Evolutionary conservation across 1,140 invertebrate species (phyloP), one percentile per base, ranked within the genome.

Genomic region (Drosophila lini): DNA sequence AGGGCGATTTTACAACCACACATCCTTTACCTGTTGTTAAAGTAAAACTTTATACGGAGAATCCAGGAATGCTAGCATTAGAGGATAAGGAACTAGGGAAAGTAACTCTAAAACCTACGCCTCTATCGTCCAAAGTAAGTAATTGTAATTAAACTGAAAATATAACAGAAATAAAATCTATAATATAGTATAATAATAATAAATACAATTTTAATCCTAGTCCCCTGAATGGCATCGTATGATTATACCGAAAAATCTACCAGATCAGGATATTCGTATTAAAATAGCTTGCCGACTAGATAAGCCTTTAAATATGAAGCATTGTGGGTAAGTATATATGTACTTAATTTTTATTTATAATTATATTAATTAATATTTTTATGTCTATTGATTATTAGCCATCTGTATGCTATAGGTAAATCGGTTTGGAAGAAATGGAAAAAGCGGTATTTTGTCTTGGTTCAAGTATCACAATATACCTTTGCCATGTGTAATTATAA

Each of bases 381-480:
- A n/a, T 22, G 16, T 15, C 11, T 9, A 42, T 13, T 15, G 15
- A 5, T 36, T 11, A 19, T 50, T 91, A 98, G 97, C 13, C 96
- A 98, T 92, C 94, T 99, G 25, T 99, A 98, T 93, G 97, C 97
- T 8, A 94, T 98, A 81, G 99, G 99, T 28, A 99, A 99, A 94
- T 97, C 96, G 64, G 98, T 99, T 1, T 99, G 99, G 99, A 99
- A 99, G 91, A 99, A 99, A 92, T 99, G 98, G 98, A 99, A 99
- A 93, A 97, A 97, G 90, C 94, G 99, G 67, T 99, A 99, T 93
- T 99, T 98, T 94, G 98, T 99, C 65, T 93, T 99, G 57, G 98
- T 99, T 42, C 99, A 99, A 95, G 98, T 99, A 16, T 99, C 98
- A 42, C 99, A 99, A 94, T 99, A 99, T 93, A 99, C 98, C 36